A percentile compares a stretch with the other conserved stretches of the same genome.
phyloP scores from a whole-genome alignment of 1,140 invertebrate genomes.

The Heterodera carotae region DNA sequence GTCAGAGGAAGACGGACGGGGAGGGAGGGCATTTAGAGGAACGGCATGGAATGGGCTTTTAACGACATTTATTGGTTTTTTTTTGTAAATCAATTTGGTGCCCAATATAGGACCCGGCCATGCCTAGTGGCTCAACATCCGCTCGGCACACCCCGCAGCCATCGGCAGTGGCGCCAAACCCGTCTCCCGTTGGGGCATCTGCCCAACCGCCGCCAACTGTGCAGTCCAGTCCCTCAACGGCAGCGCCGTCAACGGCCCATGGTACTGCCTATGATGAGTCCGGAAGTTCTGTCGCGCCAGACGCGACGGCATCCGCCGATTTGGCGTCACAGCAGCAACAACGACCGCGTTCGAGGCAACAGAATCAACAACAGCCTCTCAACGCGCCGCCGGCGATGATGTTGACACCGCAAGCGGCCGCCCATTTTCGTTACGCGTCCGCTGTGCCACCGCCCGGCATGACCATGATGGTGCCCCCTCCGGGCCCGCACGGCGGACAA shows the following conservation, averaged over 20 bases:
- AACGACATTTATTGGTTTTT: neutral
- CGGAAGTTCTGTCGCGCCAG: neutral
- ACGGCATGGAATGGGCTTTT: too few relatives aligned
- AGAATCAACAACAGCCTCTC: slow-evolving; percentile 4
- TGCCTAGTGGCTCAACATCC: slow-evolving; percentile 10
- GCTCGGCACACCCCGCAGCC: slow-evolving; percentile 11
- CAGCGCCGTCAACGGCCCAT: neutral
- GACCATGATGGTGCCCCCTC: neutral
- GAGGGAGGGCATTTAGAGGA: neutral
- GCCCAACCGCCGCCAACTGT: neutral
- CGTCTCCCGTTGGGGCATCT: neutral
- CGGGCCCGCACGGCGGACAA: neutral
- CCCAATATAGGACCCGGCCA: neutral
- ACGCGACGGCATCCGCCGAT: slow-evolving; percentile 15
- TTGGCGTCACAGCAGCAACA: slow-evolving; percentile 8
- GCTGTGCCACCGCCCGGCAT: slow-evolving; percentile 7
- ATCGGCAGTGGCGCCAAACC: slow-evolving; percentile 1
- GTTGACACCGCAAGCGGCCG: slow-evolving; percentile 23
- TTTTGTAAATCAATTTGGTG: neutral
- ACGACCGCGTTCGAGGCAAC: slow-evolving; percentile 11
- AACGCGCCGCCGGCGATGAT: slow-evolving; percentile 6
- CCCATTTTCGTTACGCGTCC: neutral
- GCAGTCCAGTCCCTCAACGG: slow-evolving; percentile 11
- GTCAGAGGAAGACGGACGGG: neutral
- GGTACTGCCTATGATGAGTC: neutral